Base-by-base conservation (phyloP, 2,797 vertebrate genomes). In the Helarctos malayanus region DNA sequence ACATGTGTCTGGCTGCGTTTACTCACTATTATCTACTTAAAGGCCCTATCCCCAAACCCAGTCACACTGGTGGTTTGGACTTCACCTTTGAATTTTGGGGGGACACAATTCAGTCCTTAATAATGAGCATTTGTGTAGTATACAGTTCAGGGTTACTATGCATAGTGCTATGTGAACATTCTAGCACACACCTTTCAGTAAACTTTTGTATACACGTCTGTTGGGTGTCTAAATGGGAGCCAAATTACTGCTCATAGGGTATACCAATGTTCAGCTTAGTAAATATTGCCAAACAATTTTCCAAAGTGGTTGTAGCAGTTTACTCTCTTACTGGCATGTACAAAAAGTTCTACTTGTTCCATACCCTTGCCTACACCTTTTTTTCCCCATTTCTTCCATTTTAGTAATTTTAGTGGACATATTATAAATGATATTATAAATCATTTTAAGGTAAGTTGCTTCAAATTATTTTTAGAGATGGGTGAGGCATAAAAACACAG, bases 381-480 rank as follows among this genome's bases (percentile, higher is more conserved):
- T 94, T 54, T 89, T 25, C 0, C 7, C 57, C 14, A 45, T 16
- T 11, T 85, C 27, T 85, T 89, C 68, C 69, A 89, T 79, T 91
- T 91, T 57, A 85, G 49, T 75, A 27, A 88, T 85, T 88, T 85
- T 71, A 35, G 29, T 68, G 10, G 49, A 25, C 47, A 8, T 32
- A 93, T 59, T 69, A 49, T 69, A 95, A 92, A 79, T 82, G 12
- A 81, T 32, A 93, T 54, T 69, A 49, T 69, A 95, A 92, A 79
- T 82, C 9, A 81, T 73, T 52, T 86, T 56, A 95, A 85, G 81
- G 7, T 94, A 93, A 93, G 49, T 91, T 91, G 75, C 27, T 21
- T 90, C 57, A 81, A 84, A 65, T 85, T 92, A 75, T 94, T 96
- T 80, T 94, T 76, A 35, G 56, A 85, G 75, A 76, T 76, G 63